Evolutionary conservation across 2,113 vertebrate species (phyloP).

Genomic region (Paratilapia polleni): DNA sequence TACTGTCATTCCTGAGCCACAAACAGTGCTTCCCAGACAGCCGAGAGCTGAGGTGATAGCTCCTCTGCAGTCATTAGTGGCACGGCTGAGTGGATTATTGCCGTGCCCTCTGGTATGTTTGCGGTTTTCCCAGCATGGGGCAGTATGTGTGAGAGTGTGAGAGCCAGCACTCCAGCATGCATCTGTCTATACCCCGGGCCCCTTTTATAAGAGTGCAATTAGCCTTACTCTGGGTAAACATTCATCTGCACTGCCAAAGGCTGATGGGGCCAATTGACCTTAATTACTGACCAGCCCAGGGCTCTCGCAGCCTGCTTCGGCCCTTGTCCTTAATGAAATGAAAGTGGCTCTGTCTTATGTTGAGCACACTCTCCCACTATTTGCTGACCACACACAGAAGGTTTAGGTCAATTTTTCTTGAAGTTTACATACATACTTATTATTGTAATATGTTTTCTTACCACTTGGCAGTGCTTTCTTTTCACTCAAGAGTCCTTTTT

Average conservation of each 20-base stretch:
- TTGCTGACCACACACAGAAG: constrained; percentile 54
- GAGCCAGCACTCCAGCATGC: constrained; percentile 63
- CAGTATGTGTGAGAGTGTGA: constrained; percentile 62
- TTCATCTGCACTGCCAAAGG: constrained; percentile 74
- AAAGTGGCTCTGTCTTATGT: constrained; percentile 70
- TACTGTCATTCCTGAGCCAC: constrained; percentile 22
- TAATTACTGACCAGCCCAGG: constrained; percentile 73
- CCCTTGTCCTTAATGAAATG: constrained; percentile 66
- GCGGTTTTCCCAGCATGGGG: constrained; percentile 75
- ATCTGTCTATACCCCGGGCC: constrained; percentile 69
- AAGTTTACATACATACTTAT: constrained; percentile 31
- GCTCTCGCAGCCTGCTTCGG: constrained; percentile 57
- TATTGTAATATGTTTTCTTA: constrained; percentile 49
- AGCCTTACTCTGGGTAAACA: constrained; percentile 78
- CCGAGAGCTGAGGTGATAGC: constrained; percentile 51
- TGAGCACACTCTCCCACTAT: constrained; percentile 42
- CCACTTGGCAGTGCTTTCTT: constrained; percentile 41
- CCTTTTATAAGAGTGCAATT: constrained; percentile 77
- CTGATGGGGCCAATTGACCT: constrained; percentile 79
- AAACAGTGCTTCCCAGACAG: constrained; percentile 39
- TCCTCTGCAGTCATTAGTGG: constrained; percentile 67
- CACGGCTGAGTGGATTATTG: constrained; percentile 68
- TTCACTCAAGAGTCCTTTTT: constrained; percentile 60
- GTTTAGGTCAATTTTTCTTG: constrained; percentile 25
- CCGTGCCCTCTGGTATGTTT: constrained; percentile 74